Base-by-base conservation (phyloP, 2,888 invertebrate species). In the Linnaemya vulpina region DNA sequence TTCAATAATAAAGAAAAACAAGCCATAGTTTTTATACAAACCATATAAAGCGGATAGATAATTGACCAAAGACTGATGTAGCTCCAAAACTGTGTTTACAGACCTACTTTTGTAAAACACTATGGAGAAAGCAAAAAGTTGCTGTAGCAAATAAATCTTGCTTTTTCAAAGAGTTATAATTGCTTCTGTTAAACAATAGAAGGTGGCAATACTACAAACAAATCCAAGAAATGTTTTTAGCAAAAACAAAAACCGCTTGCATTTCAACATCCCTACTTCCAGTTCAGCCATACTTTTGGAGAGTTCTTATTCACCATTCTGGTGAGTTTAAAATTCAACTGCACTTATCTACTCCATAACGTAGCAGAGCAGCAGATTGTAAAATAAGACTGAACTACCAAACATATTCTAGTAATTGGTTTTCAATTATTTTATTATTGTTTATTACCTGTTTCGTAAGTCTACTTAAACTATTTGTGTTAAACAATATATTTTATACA, bases 391-490 rank as follows among this genome's bases (percentile, higher is more conserved):
- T 15, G 15, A 46, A 17, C 30, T 49, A 17, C 55, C 25, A 5
- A 58, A 10, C 1, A 35, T 35, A 10, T 58, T 35, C n/a, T 35
- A 35, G 15, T 17, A 30, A 58, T 25, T 35, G 10, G 70, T 78
- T 62, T 30, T 17, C 17, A 40, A 40, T 80, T 60, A 11, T 60
- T 67, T 68, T 51, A 53, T 81, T 76, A 58, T 49, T 81, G 35
- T 63, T 75, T 17, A 75, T 62, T 63, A 71, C 11, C 60, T 55
- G 49, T 55, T 46, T 15, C 20, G 11, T 82, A 76, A 46, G 20
- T n/a, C 62, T 82, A 82, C 68, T 76, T 76, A 76, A 71, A 13
- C 49, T 82, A 65, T 76, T 82, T 81, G 80, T 81, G 74, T 74
- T 51, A 58, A 13, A 58, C 17, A 30, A 65, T 25, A 40, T 68